Conservation (phyloP, 2,113 vertebrate genomes). For the Symphodus melops region DNA sequence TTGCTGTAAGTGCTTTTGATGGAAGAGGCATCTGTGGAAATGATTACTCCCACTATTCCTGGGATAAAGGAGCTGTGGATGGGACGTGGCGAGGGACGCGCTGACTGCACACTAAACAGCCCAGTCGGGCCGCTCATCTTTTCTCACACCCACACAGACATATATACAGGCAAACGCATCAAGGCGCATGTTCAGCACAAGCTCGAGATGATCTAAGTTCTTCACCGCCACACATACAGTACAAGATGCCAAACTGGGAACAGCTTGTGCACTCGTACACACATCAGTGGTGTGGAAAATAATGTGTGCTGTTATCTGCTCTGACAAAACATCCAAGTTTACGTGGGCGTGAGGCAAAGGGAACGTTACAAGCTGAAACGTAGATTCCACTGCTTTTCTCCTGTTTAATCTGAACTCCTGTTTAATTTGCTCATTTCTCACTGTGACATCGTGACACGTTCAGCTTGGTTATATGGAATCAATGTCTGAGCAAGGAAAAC, state of each 20-base stretch:
- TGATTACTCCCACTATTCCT: constrained; percentile 52
- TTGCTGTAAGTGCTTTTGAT: constrained; percentile 69
- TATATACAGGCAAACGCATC: constrained; percentile 11
- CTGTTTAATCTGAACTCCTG: constrained; percentile 68
- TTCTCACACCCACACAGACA: constrained; percentile 29
- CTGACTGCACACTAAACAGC: constrained; percentile 62
- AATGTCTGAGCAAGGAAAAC: constrained; percentile 35
- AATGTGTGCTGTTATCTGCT: constrained; percentile 55
- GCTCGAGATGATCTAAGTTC: constrained; percentile 26
- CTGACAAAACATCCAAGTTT: constrained; percentile 54
- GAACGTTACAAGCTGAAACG: constrained; percentile 34
- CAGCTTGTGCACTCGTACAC: constrained; percentile 25
- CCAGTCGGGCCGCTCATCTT: constrained; percentile 29
- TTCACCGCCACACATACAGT: constrained; percentile 26
- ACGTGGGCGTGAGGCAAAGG: constrained; percentile 30
- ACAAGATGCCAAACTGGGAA: constrained; percentile 46
- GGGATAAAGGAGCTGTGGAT: constrained; percentile 68
- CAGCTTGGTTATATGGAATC: constrained; percentile 71
- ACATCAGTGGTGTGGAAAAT: constrained; percentile 56
- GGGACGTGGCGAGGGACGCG: constrained; percentile 62
- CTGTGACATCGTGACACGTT: constrained; percentile 65
- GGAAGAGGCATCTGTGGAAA: constrained; percentile 67
- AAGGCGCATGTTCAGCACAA: constrained; percentile 20
- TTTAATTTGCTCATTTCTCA: constrained; percentile 75
- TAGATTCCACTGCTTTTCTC: constrained; percentile 38